phyloP scores from a whole-genome alignment of 2,888 invertebrate genomes.

The Diabrotica balteata region DNA sequence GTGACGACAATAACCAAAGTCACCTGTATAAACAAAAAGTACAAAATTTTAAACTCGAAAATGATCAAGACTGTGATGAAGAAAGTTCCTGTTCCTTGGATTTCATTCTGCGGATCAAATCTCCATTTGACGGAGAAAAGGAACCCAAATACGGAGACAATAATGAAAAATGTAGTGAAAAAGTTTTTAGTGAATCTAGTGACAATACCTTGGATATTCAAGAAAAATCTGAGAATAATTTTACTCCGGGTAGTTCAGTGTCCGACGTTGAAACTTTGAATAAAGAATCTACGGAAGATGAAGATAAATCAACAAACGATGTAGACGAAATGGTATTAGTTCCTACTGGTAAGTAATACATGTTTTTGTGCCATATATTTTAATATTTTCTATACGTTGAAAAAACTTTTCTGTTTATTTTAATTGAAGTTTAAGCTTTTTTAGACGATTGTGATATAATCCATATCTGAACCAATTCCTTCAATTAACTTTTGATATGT shows the following conservation, averaged over 20 bases:
- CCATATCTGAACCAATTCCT: too few species aligned
- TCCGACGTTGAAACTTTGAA: neutral
- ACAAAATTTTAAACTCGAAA: conserved; percentile 27
- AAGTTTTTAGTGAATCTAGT: conserved; percentile 2
- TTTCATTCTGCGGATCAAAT: conserved; percentile 51
- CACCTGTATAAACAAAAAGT: conserved; percentile 32
- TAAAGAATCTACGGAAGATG: conserved; percentile 13
- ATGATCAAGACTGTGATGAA: conserved; percentile 35
- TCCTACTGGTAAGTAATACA: conserved; percentile 52
- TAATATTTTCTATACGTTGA: too few species aligned
- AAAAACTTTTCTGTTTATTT: too few species aligned
- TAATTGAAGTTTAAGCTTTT: too few species aligned
- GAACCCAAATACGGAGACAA: conserved; percentile 21
- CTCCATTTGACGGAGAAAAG: conserved; percentile 45
- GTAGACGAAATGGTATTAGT: conserved; percentile 56
- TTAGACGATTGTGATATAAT: neutral
- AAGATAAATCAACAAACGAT: conserved; percentile 39
- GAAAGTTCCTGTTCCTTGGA: conserved; percentile 47
- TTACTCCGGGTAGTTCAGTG: neutral
- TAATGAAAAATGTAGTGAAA: conserved; percentile 11
- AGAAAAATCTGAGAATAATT: neutral
- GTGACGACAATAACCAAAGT: conserved; percentile 19
- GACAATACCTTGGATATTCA: conserved; percentile 7
- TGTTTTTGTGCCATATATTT: too few species aligned
- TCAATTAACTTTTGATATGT: too few species aligned